Conservation (phyloP, 1,140 invertebrate genomes). For the Lutraria rhynchaena region DNA sequence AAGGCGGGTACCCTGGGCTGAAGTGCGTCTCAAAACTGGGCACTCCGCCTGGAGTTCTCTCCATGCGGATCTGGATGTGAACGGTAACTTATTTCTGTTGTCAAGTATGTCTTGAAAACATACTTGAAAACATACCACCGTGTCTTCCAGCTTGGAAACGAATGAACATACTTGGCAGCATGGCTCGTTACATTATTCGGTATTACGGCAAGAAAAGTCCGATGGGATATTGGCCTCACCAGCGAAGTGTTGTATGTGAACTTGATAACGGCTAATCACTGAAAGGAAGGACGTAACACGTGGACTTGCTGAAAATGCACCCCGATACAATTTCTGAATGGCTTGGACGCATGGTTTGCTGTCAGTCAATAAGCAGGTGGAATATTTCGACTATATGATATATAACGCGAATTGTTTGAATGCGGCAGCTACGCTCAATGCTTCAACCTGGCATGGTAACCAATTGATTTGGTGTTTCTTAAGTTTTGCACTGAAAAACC, state of each 20-base stretch:
- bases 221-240: constrained; percentile 45
- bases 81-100: constrained; percentile 34
- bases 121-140: constrained; percentile 7
- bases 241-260: constrained; percentile 28
- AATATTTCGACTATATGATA: constrained; percentile 53
- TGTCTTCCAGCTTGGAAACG: constrained; percentile 16
- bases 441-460: constrained; percentile 47
- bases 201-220: constrained; percentile 62
- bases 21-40: constrained; percentile 33
- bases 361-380: constrained; percentile 61
- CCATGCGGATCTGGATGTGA: constrained; percentile 60
- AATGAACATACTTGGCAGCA: constrained; percentile 59
- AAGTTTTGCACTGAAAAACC: constrained; percentile 62
- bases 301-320: constrained; percentile 62
- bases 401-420: constrained; percentile 64
- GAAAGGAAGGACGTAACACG: constrained; percentile 62
- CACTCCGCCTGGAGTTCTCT: constrained; percentile 50
- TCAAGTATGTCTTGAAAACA: constrained; percentile 28
- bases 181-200: constrained; percentile 16
- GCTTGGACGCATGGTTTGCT: constrained; percentile 62
- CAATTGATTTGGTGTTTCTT: constrained; percentile 39
- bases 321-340: constrained; percentile 45
- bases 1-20: constrained; percentile 54
- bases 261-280: constrained; percentile 40
- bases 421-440: constrained; percentile 2